These are phyloP conservation scores for Pelusios castaneus DNA, from an alignment of 2,113 vertebrate species.

Conservation along the genomic window DNA sequence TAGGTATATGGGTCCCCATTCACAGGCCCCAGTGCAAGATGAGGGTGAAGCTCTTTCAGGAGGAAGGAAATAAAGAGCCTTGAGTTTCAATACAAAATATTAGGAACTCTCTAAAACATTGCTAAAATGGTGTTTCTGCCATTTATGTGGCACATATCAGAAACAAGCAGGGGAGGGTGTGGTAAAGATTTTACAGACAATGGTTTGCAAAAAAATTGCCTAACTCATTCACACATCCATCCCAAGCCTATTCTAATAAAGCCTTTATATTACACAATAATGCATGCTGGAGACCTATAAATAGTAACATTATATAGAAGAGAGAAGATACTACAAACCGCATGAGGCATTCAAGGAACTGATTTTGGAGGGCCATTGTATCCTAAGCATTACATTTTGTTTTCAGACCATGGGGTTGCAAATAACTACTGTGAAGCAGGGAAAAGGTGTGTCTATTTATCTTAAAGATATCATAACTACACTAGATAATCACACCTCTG, in stretches of 20 bases:
- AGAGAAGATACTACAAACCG: not conserved
- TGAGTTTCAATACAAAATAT: rapidly evolving
- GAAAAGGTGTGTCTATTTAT: not conserved
- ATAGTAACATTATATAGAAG: not conserved
- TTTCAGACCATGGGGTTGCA: not conserved
- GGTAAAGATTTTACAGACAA: not conserved
- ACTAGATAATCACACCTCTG: not conserved
- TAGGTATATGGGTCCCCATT: not conserved
- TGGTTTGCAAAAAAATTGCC: not conserved
- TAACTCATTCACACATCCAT: not conserved
- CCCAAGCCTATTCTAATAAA: not conserved
- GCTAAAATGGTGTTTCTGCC: not conserved
- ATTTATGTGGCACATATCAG: not conserved
- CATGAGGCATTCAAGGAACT: not conserved
- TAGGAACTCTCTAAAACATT: not conserved
- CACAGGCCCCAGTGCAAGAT: not conserved
- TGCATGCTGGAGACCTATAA: not conserved
- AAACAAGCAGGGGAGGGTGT: not conserved
- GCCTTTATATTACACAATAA: not conserved
- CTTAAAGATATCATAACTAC: conserved; percentile 20
- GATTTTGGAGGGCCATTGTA: not conserved
- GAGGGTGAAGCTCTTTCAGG: not conserved
- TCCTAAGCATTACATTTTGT: not conserved
- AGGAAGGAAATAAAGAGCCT: not conserved
- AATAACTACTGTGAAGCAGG: not conserved